Base-by-base conservation (phyloP, 2,797 vertebrate genomes). In the Alcedo atthis region DNA sequence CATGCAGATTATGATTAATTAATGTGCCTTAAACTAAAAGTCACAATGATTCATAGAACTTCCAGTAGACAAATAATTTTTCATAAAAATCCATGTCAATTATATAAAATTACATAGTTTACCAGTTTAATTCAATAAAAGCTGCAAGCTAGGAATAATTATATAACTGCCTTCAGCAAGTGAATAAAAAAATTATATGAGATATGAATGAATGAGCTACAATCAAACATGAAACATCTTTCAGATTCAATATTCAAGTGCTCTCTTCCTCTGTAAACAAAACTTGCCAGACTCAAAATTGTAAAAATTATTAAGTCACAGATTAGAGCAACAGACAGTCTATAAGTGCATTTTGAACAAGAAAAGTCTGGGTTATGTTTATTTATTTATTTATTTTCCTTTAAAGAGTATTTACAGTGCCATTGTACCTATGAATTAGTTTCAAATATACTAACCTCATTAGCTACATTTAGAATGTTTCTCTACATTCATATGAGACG, bases 91-190 rank as follows among this genome's bases (percentile, higher is more conserved):
- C 40, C 13, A 64, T 75, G 63, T 51, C 51, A 90, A 82, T 70
- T 81, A 59, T 17, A 78, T 61, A 80, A 80, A 90, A 92, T 74
- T 67, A 76, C 53, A 71, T 13, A 35, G 21, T 70, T 93, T 89
- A 49, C 28, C 67, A 88, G 84, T 86, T 91, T 75, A 69, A 86
- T 90, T 69, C 43, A 86, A 70, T 55, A 79, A 85, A 94, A 88
- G 16, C 22, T 40, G 33, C 33, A 82, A 70, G 6, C 35, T 59
- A 53, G 48, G 55, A 76, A 88, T 18, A 88, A 70, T 92, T 86
- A 74, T 57, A 18, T 33, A 62, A 73, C 55, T 71, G 46, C 42
- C 68, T 87, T 90, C 45, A 74, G 81, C 64, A 87, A 85, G 16
- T 32, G 37, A 81, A 66, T 88, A 79, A 87, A 95, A 64, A 19